Evolutionary conservation across 37 sponge, comb jelly and placozoan genomes (phyloP), one percentile per base, ranked within the genome.

Genomic region (Ephydatia muelleri): DNA sequence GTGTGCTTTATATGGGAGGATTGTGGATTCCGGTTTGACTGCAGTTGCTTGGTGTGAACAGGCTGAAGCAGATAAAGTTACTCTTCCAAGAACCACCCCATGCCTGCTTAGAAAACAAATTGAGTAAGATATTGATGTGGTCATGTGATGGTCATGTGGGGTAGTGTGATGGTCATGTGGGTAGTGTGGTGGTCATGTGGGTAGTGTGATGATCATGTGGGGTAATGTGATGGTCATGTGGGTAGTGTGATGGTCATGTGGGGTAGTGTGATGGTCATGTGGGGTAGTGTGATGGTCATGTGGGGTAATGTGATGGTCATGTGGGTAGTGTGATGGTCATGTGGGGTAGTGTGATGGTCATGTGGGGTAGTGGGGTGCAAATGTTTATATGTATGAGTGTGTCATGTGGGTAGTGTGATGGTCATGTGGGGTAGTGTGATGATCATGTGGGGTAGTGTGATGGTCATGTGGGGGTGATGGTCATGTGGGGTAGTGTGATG

Each of bases 101-200:
- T 73, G 84, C 31, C 67, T 88, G 34, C 84, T 92, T 47, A 84
- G 64, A 35, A 79, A 75, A 73, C 92, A 92, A 27, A 80, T 92
- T 35, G 81, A 88, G 92, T 92, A 22, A 84, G 84, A 27, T 26
- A 4, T 75, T n/a, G 8, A 75, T 36, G 36, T 31, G 76, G 35
- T 43, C 6, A 43, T 43, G 43, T 43, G 43, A 6, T 43, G 43
- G 43, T 43, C 43, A 43, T 43, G 43, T 43, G 43, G 43, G 57
- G 16, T 57, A 11, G 12, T 57, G 57, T 57, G 57, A 11, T 57
- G 57, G 57, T 16, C 19, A 57, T 57, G 57, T 57, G 57, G n/a
- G n/a, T n/a, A n/a, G n/a, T n/a, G n/a, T n/a, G n/a, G n/a, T n/a
- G n/a, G n/a, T n/a, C n/a, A n/a, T n/a, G n/a, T n/a, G 19, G 19